Conservation (phyloP, 2,888 invertebrate species). For the Linhomoeus sp. region DNA sequence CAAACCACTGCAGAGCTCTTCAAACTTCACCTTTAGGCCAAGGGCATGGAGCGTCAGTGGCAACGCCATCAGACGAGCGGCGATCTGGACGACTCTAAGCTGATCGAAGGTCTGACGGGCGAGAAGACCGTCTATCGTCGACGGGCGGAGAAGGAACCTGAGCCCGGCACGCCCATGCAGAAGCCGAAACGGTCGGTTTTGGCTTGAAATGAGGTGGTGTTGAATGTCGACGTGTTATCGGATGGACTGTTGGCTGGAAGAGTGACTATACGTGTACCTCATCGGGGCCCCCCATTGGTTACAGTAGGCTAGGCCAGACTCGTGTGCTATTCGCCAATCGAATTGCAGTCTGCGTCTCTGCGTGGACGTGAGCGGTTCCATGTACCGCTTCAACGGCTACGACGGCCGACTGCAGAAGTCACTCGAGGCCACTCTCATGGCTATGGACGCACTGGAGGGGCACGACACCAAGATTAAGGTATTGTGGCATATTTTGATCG, state of each 20-base stretch:
- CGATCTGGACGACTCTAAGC: constrained; percentile 76
- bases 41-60: constrained; percentile 58
- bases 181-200: constrained; percentile 55
- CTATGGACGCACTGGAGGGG: constrained; percentile 73
- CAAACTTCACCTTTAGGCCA: too few species aligned
- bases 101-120: constrained; percentile 79
- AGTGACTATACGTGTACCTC: too few species aligned
- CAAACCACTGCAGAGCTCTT: too few species aligned
- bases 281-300: too few species aligned
- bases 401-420: constrained; percentile 77
- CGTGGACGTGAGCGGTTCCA: constrained; percentile 82
- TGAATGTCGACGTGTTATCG: too few species aligned
- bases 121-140: constrained; percentile 67
- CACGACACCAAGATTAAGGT: constrained; percentile 58
- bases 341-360: constrained; percentile 38
- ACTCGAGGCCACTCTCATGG: constrained; percentile 51
- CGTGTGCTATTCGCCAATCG: too few species aligned
- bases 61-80: constrained; percentile 76
- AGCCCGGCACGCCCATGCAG: constrained; percentile 53
- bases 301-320: too few species aligned
- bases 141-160: constrained; percentile 20
- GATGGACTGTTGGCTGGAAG: too few species aligned
- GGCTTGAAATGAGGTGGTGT: too few species aligned
- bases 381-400: constrained; percentile 91
- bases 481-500: too few species aligned